Base-by-base conservation (phyloP, 1,140 invertebrate species). In the Globodera rostochiensis region DNA sequence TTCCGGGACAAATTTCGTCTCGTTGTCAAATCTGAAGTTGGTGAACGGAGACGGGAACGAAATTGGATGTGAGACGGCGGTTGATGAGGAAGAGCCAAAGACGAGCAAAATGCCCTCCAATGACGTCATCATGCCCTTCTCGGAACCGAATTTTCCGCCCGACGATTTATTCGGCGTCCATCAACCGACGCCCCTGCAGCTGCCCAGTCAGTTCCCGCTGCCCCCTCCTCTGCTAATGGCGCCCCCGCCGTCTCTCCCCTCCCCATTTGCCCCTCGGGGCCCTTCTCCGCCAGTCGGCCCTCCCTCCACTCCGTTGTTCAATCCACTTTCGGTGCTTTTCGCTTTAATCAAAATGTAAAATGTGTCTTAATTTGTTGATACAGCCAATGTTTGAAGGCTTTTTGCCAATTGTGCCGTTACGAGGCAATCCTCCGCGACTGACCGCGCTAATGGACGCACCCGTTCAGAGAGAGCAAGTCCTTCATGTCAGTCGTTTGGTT, bases 331-430 rank as follows among this genome's bases (percentile, higher is more conserved):
- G 57, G 57, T 64, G 57, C 15, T 64, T 64, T 64, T 36, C 36
- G 1, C 36, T 36, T 36, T 36, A 36, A 3, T 36, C 36, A 36
- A 8, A 64, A 13, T 64, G 2, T 15, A 64, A 13, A 64, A 64
- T 5, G 57, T 15, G 15, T 64, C 5, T 21, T 47, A 19, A 15
- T 19, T 71, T 71, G 15, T 13, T 21, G 6, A n/a, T 64, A n/a
- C 25, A 82, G 73, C 81, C 81, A 8, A 67, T 82, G 80, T 81
- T 82, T 57, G 81, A 82, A 57, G 81, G 81, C 7, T 15, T 80
- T 69, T 69, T 79, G 21, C 81, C 81, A n/a, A 82, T 82, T 57
- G 69, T 82, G n/a, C 81, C 81, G 47, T 69, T 83, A n/a, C 21
- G 73, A 53, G 71, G 46, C 19, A 74, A 82, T 80, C 81, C 76